These are phyloP conservation scores for Merodon equestris DNA, from an alignment of 2,888 invertebrate genomes.

Conservation along the genomic window DNA sequence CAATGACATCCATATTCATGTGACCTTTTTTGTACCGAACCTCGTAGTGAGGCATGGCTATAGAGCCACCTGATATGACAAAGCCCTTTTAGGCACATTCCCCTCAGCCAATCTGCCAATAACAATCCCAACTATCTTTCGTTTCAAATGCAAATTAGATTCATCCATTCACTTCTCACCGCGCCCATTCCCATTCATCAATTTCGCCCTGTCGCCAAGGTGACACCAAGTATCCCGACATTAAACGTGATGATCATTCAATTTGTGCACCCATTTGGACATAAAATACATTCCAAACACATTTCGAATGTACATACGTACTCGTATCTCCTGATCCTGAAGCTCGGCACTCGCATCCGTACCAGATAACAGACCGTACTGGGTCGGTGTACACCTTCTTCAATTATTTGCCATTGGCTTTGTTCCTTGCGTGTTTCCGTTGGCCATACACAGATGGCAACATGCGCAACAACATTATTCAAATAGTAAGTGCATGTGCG, in stretches of 20 bases:
- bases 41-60: no score
- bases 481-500: conserved; percentile 68
- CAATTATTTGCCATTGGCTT: conserved; percentile 65
- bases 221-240: conserved; percentile 57
- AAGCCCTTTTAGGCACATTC: no score
- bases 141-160: no score
- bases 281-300: conserved; percentile 48
- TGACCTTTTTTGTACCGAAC: no score
- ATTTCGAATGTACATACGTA: conserved; percentile 28
- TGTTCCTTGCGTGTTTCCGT: conserved; percentile 42
- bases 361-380: neutral
- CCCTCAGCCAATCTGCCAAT: no score
- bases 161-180: neutral
- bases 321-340: conserved; percentile 11
- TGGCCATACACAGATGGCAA: conserved; percentile 57
- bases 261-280: conserved; percentile 66
- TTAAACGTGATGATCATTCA: conserved; percentile 62
- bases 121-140: no score
- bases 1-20: no score
- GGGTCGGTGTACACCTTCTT: conserved; percentile 34
- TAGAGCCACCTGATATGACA: no score
- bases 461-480: conserved; percentile 69
- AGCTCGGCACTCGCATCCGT: conserved; percentile 21
- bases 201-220: conserved; percentile 41
- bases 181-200: conserved; percentile 45